These are phyloP conservation scores for Cyanoderma ruficeps DNA, from an alignment of 2,113 vertebrate genomes.

Conservation along the genomic window DNA sequence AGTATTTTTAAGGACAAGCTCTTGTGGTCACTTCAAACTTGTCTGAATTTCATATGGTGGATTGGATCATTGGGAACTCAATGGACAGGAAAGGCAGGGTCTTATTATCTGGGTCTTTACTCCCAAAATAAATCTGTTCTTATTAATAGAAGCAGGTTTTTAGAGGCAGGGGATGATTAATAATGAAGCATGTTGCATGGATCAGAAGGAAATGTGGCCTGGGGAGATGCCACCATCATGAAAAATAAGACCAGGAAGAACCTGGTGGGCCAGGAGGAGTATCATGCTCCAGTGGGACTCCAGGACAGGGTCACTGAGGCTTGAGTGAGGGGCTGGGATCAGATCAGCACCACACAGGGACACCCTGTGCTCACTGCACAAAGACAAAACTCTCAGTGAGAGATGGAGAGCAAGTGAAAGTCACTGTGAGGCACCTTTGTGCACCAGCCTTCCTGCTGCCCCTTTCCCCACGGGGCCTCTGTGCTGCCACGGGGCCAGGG, in stretches of 20 bases:
- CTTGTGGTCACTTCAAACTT: not conserved
- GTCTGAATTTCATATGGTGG: not conserved
- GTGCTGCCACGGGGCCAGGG: not conserved
- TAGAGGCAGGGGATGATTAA: not conserved
- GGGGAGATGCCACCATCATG: not conserved
- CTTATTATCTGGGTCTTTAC: not conserved
- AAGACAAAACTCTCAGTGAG: not conserved
- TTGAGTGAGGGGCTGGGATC: not conserved
- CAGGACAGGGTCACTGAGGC: not conserved
- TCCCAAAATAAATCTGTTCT: not conserved
- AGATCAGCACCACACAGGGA: not conserved
- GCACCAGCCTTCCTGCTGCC: not conserved
- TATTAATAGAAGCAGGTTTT: not conserved
- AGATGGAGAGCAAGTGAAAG: not conserved
- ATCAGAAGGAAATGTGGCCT: not conserved
- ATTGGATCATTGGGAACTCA: not conserved
- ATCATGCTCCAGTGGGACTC: not conserved
- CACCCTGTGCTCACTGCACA: not conserved
- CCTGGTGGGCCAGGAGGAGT: not conserved
- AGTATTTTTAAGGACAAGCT: not conserved
- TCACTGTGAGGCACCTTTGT: not conserved
- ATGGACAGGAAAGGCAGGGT: not conserved
- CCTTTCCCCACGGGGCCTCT: accelerated
- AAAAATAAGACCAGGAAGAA: not conserved
- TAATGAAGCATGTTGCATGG: not conserved